A percentile compares a stretch with the other conserved stretches of the same genome.
phyloP scores from a whole-genome alignment of 2,888 invertebrate species.

The Heliothis peltigera region DNA sequence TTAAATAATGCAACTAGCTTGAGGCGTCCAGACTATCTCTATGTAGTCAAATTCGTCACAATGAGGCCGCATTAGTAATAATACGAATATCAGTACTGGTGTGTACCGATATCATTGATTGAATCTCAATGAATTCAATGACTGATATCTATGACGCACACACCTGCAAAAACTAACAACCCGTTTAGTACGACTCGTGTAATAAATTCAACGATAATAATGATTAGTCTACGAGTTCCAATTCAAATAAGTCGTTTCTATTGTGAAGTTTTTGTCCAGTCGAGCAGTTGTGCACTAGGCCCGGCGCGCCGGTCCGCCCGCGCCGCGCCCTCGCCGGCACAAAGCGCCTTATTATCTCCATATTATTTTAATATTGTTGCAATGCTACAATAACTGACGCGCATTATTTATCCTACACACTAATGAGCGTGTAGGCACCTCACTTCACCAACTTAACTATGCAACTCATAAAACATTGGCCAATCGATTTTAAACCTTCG shows the following conservation, averaged over 20 bases:
- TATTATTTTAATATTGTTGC: conserved; percentile 89
- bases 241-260: conserved; percentile 31
- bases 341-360: conserved; percentile 84
- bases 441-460: conserved; percentile 66
- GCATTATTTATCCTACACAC: conserved; percentile 82
- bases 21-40: too few relatives aligned
- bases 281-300: conserved; percentile 23
- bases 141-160: neutral
- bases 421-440: conserved; percentile 88
- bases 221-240: conserved; percentile 24
- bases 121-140: neutral
- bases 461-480: conserved; percentile 27
- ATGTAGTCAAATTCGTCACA: too few relatives aligned
- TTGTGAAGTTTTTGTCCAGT: conserved; percentile 34
- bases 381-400: conserved; percentile 79
- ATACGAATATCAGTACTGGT: too few relatives aligned
- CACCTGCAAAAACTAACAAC: neutral
- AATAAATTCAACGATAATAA: conserved; percentile 2
- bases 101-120: neutral
- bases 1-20: too few relatives aligned
- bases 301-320: conserved; percentile 21
- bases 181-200: neutral
- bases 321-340: conserved; percentile 61
- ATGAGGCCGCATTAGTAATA: too few relatives aligned
- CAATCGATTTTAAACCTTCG: conserved; percentile 65